phyloP scores from a whole-genome alignment of 2,888 invertebrate genomes.

The Harpalus rubripes region DNA sequence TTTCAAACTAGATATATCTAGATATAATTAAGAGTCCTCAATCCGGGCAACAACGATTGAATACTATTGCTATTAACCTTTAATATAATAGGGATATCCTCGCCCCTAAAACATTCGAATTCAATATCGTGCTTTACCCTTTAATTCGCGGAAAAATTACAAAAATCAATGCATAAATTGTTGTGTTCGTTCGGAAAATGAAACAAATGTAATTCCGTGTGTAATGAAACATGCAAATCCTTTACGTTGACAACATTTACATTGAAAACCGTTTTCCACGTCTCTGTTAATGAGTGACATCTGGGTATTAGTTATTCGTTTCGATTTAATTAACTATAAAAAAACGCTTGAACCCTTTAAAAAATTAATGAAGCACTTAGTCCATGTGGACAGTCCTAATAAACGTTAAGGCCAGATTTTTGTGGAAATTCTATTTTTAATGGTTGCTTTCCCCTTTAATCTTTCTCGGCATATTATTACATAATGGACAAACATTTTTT shows the following conservation, averaged over 20 bases:
- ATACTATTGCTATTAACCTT: no score
- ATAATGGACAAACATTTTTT: background rate
- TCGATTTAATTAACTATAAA: constrained; percentile 24
- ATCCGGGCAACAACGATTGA: no score
- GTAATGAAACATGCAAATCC: background rate
- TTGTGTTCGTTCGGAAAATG: background rate
- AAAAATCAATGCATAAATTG: constrained; percentile 1
- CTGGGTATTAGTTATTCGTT: constrained; percentile 13
- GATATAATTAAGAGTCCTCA: no score
- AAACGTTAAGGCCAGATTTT: constrained; percentile 5
- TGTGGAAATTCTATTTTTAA: background rate
- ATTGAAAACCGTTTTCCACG: background rate
- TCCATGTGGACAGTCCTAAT: constrained; percentile 9
- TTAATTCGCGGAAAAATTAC: background rate
- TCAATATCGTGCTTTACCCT: no score
- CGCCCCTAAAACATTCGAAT: no score
- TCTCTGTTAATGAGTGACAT: background rate
- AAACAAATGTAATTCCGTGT: background rate
- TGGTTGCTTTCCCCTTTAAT: constrained; percentile 8
- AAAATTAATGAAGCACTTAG: constrained; percentile 26
- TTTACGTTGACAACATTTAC: background rate
- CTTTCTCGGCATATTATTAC: background rate
- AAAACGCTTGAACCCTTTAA: constrained; percentile 10
- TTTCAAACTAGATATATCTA: no score
- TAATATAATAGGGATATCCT: no score